Percentiles rank a stretch among this genome's conserved stretches.
phyloP scores from a whole-genome alignment of 2,797 vertebrate genomes.

The Muscicapa striata region DNA sequence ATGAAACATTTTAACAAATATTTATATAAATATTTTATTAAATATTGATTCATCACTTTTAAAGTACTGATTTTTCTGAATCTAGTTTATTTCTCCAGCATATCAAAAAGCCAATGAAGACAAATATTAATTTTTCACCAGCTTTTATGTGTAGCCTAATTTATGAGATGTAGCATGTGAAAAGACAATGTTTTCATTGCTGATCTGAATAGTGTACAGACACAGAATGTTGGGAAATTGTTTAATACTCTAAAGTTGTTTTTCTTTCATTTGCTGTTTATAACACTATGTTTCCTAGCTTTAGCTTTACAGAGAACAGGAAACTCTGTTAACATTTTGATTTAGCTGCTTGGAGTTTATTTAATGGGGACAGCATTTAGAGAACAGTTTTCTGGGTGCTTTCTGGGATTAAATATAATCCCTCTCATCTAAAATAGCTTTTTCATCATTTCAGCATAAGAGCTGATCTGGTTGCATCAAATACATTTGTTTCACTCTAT shows the following conservation, averaged over 20 bases:
- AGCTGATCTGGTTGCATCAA: conserved; percentile 22
- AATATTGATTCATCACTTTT: background rate
- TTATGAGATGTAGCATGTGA: background rate
- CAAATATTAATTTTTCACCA: background rate
- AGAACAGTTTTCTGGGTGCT: conserved; percentile 10
- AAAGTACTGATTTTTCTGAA: background rate
- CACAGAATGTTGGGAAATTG: background rate
- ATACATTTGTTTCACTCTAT: conserved; percentile 26
- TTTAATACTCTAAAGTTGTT: background rate
- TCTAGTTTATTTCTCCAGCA: background rate
- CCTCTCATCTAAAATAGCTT: conserved; percentile 45
- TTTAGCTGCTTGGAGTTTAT: conserved; percentile 36
- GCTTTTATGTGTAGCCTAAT: background rate
- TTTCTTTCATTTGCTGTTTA: background rate
- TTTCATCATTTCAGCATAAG: conserved; percentile 38
- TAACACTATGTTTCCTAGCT: background rate
- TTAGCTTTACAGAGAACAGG: background rate
- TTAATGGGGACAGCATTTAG: conserved; percentile 31
- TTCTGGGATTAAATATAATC: conserved; percentile 64
- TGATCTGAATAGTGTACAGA: background rate
- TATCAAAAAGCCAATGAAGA: background rate
- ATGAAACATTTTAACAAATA: background rate
- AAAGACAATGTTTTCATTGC: background rate
- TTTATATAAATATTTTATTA: background rate
- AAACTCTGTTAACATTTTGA: conserved; percentile 5